Evolutionary conservation across 2,797 vertebrate genomes (phyloP).

Genomic region (Xyrichtys novacula): DNA sequence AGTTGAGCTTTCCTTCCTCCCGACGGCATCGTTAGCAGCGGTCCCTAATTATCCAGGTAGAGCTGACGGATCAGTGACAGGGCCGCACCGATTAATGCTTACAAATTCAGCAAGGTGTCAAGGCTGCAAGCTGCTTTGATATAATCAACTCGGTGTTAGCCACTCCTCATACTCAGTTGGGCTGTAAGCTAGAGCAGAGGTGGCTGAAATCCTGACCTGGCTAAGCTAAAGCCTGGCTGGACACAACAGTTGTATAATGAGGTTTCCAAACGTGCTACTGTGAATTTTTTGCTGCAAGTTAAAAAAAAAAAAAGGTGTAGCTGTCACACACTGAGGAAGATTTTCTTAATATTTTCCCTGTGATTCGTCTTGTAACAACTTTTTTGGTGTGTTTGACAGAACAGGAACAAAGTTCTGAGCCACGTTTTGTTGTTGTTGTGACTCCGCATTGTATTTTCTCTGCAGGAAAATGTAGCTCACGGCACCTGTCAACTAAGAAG

Average conservation of each 20-base stretch:
- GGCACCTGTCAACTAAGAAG: constrained; percentile 62
- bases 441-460: constrained; percentile 67
- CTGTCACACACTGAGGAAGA: constrained; percentile 1
- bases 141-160: constrained; percentile 98
- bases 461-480: constrained; percentile 54
- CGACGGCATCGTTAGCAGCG: constrained; percentile 95
- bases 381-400: constrained; percentile 86
- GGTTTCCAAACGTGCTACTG: constrained; percentile 4
- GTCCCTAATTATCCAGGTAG: constrained; percentile 99
- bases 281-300: not conserved
- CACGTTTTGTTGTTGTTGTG: constrained; percentile 71
- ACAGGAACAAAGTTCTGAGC: constrained; percentile 57
- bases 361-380: constrained; percentile 48
- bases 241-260: constrained; percentile 86
- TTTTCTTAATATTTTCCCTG: constrained; percentile 21
- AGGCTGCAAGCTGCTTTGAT: constrained; percentile 97
- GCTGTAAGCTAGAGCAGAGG: constrained; percentile 93
- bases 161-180: constrained; percentile 88
- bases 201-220: constrained; percentile 85
- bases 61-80: constrained; percentile 99
- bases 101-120: constrained; percentile 99
- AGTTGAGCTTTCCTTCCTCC: constrained; percentile 90
- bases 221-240: constrained; percentile 91
- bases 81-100: constrained; percentile 98
- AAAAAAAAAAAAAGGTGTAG: not conserved